A percentile compares a stretch with the other conserved stretches of the same genome.
These are phyloP conservation scores for Ptychodera flava DNA, from an alignment of 35 echinoderm and acorn worm species.

Conservation along the genomic window DNA sequence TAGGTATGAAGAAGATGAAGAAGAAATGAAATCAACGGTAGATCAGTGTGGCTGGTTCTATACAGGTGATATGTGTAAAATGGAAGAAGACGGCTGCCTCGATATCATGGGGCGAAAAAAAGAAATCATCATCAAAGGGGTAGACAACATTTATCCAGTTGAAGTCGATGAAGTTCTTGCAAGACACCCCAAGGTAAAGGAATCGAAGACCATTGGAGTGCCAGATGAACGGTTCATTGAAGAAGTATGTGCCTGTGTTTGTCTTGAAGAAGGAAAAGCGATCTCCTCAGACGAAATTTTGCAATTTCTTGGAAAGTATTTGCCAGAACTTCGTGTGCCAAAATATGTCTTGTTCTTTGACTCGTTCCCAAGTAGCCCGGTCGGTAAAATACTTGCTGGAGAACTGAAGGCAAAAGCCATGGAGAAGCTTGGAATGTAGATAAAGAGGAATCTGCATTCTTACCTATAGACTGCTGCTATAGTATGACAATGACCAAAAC, in stretches of 20 bases:
- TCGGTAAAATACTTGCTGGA: constrained; percentile 9
- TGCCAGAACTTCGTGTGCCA: constrained; percentile 38
- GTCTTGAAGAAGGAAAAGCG: constrained; percentile 44
- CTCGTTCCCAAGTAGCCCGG: constrained; percentile 34
- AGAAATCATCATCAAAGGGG: constrained; percentile 85
- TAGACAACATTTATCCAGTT: constrained; percentile 78
- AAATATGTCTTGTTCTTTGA: constrained; percentile 43
- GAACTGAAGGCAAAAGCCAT: not conserved
- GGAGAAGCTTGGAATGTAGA: no score
- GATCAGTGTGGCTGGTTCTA: not conserved
- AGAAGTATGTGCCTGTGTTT: constrained; percentile 64
- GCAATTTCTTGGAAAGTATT: constrained; percentile 10
- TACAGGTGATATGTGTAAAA: constrained; percentile 53
- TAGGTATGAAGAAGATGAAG: not conserved
- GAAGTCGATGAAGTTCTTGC: constrained; percentile 85
- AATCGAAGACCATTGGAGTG: constrained; percentile 74
- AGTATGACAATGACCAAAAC: no score
- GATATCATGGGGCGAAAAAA: constrained; percentile 81
- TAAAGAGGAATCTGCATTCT: no score
- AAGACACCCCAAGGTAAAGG: constrained; percentile 80
- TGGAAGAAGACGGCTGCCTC: constrained; percentile 73
- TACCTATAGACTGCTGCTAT: no score
- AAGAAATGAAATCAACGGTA: not conserved
- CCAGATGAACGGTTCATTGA: constrained; percentile 69
- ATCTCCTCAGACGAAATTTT: constrained; percentile 49